phyloP scores from a whole-genome alignment of 2,113 vertebrate species.

The Ramphastos sulfuratus region DNA sequence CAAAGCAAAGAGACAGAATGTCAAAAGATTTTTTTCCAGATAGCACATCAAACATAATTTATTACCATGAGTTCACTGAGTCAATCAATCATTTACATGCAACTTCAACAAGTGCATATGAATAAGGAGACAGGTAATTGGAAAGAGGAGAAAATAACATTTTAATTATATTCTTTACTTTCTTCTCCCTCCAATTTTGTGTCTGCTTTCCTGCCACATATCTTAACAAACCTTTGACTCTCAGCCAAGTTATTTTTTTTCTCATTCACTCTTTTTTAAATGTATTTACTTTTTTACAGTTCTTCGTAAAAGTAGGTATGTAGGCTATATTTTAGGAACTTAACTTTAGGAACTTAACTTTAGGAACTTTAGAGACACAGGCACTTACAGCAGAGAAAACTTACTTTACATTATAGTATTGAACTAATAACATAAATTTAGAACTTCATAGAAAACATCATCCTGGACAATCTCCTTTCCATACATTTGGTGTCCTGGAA shows the following conservation, averaged over 20 bases:
- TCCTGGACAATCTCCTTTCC: background rate
- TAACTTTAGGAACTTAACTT: background rate
- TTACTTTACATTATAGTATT: background rate
- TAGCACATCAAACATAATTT: slow-evolving; percentile 69
- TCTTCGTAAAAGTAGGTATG: background rate
- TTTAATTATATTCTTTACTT: slow-evolving; percentile 41
- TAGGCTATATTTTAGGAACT: background rate
- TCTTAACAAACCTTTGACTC: slow-evolving; percentile 18
- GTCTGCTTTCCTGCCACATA: background rate
- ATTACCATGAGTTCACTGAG: slow-evolving; percentile 62
- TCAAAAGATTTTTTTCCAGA: slow-evolving; percentile 64
- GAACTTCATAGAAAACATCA: background rate
- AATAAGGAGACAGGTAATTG: slow-evolving; percentile 54
- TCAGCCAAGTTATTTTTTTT: background rate
- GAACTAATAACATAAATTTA: background rate
- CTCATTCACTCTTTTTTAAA: background rate
- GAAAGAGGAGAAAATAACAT: slow-evolving; percentile 43
- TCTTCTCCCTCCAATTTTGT: slow-evolving; percentile 24
- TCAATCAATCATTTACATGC: slow-evolving; percentile 61
- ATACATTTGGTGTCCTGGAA: background rate
- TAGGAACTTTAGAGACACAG: background rate
- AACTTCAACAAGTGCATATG: slow-evolving; percentile 34
- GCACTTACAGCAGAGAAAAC: background rate
- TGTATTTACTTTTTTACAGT: background rate
- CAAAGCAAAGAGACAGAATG: slow-evolving; percentile 70